A percentile compares a stretch with the other conserved stretches of the same genome.
Evolutionary conservation across 2,888 invertebrate genomes (phyloP).

Genomic region (Ornithoptera priamus): DNA sequence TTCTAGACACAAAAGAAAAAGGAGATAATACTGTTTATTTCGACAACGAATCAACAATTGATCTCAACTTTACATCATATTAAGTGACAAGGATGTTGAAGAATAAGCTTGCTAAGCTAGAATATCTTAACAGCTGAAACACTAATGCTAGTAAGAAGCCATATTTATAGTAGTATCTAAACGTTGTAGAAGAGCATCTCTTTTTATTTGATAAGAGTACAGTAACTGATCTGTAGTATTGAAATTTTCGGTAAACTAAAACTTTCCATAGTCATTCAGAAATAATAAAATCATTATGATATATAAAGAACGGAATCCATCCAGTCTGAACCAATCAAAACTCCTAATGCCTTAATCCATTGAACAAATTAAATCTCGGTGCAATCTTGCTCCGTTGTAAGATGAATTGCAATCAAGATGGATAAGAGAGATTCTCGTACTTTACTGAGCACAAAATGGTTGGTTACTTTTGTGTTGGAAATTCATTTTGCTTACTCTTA

Average conservation of each 20-base stretch:
- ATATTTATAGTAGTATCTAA: no score
- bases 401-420: conserved; percentile 25
- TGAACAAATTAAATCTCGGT: conserved; percentile 21
- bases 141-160: no score
- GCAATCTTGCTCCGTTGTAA: conserved; percentile 16
- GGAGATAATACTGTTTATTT: no score
- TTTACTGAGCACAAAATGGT: conserved; percentile 13
- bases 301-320: background rate
- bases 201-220: no score
- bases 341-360: conserved; percentile 25
- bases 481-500: background rate
- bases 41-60: no score
- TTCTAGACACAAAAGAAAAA: background rate
- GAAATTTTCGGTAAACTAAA: background rate
- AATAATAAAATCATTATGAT: background rate
- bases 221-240: no score
- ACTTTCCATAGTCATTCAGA: background rate
- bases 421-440: conserved; percentile 18
- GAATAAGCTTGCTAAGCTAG: no score
- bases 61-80: no score
- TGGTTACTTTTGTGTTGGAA: background rate
- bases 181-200: no score
- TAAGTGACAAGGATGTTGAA: no score
- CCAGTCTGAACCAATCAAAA: conserved; percentile 21
- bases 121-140: no score